A percentile compares a stretch with the other conserved stretches of the same genome.
phyloP scores from a whole-genome alignment of 2,888 invertebrate species.

The Anodontia alba region DNA sequence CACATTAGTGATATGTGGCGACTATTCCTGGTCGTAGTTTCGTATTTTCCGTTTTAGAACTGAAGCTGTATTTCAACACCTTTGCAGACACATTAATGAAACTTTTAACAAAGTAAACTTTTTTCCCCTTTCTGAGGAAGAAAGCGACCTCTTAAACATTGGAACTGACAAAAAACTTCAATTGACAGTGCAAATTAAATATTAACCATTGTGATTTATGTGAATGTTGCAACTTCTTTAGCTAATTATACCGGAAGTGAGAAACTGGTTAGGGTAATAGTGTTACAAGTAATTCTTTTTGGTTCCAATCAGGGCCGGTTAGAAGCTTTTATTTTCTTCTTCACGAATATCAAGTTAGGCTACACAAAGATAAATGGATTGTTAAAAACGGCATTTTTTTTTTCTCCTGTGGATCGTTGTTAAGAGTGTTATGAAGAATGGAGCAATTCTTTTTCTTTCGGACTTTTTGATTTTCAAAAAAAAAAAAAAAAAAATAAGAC shows the following conservation, averaged over 20 bases:
- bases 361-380: neutral
- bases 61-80: too few relatives aligned
- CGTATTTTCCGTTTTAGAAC: too few relatives aligned
- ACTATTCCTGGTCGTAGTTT: too few relatives aligned
- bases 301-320: neutral
- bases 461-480: too few relatives aligned
- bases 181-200: slow-evolving; percentile 60
- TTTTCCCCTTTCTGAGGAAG: neutral
- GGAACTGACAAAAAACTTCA: slow-evolving; percentile 24
- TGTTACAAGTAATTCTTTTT: neutral
- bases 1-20: too few relatives aligned
- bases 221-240: slow-evolving; percentile 23
- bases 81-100: slow-evolving; percentile 4
- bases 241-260: neutral
- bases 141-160: neutral
- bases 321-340: neutral
- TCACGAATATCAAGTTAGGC: neutral
- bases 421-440: too few relatives aligned
- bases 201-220: slow-evolving; percentile 56
- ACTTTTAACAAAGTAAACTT: neutral
- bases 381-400: too few relatives aligned
- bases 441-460: too few relatives aligned
- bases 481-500: too few relatives aligned
- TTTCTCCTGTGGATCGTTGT: too few relatives aligned
- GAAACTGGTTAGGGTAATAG: slow-evolving; percentile 5